Conservation (phyloP, 2,113 vertebrate genomes). For the Candoia aspera region DNA sequence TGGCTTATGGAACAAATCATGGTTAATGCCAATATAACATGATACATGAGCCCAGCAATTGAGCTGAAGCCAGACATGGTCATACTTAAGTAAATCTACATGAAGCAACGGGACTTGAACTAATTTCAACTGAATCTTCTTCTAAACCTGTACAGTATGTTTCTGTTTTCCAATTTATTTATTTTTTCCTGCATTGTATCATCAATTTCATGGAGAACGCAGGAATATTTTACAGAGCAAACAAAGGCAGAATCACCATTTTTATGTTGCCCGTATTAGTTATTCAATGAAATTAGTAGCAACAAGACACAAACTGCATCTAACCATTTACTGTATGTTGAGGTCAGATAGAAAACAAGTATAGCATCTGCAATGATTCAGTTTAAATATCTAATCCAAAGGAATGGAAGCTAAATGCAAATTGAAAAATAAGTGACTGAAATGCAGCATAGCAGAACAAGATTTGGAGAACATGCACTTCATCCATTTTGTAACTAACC, state of each 20-base stretch:
- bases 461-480: constrained; percentile 19
- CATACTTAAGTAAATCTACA: not conserved
- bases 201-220: not conserved
- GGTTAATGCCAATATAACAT: not conserved
- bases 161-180: not conserved
- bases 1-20: not conserved
- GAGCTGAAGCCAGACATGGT: not conserved
- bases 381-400: constrained; percentile 23
- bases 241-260: not conserved
- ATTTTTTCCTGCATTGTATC: not conserved
- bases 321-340: not conserved
- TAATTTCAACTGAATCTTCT: not conserved
- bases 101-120: not conserved
- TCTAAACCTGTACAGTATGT: not conserved
- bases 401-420: constrained; percentile 14
- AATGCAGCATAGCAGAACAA: constrained; percentile 36
- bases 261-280: constrained; percentile 1
- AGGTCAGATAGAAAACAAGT: not conserved
- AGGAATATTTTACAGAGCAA: not conserved
- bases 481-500: constrained; percentile 29
- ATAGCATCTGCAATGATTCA: not conserved
- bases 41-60: not conserved
- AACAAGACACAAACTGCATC: not conserved
- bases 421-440: constrained; percentile 49
- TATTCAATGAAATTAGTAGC: not conserved